Percentiles rank a stretch among this genome's conserved stretches.
Conservation (phyloP, 2,888 invertebrate genomes). For the Barypeithes pellucidus region DNA sequence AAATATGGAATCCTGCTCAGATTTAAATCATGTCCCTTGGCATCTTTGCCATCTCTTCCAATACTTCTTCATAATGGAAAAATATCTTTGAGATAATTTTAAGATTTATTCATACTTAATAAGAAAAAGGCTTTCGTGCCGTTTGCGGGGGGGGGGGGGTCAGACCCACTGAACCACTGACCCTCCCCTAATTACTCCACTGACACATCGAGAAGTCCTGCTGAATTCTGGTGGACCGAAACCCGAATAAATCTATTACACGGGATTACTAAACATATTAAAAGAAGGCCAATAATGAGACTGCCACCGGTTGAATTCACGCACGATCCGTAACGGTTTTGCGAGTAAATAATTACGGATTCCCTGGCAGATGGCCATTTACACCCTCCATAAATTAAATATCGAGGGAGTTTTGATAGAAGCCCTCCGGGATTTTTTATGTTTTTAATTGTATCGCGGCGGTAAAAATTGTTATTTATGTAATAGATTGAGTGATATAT, state of each 20-base stretch:
- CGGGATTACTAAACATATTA: background rate
- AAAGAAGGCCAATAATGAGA: slow-evolving; percentile 25
- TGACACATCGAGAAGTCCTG: too few species aligned
- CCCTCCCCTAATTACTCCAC: too few species aligned
- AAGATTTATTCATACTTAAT: too few species aligned
- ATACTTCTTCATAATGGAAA: too few species aligned
- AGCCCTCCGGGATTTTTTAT: slow-evolving; percentile 59
- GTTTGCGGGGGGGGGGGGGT: too few species aligned
- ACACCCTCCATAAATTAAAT: slow-evolving; percentile 62
- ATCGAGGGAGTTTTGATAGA: slow-evolving; percentile 58
- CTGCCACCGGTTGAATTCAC: slow-evolving; percentile 51
- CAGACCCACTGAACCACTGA: too few species aligned
- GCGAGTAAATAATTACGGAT: slow-evolving; percentile 64
- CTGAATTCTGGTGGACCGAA: background rate
- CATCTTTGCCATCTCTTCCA: too few species aligned
- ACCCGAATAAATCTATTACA: background rate
- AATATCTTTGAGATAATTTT: too few species aligned
- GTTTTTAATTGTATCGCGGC: slow-evolving; percentile 58
- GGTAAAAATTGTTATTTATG: slow-evolving; percentile 43
- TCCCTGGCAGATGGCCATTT: slow-evolving; percentile 65
- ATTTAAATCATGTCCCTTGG: too few species aligned
- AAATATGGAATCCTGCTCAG: too few species aligned
- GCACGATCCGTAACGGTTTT: slow-evolving; percentile 60
- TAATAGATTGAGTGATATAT: slow-evolving; percentile 48
- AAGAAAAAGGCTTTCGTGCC: too few species aligned